Conservation (phyloP, 1,140 invertebrate genomes). For the Drosophila virilis region DNA sequence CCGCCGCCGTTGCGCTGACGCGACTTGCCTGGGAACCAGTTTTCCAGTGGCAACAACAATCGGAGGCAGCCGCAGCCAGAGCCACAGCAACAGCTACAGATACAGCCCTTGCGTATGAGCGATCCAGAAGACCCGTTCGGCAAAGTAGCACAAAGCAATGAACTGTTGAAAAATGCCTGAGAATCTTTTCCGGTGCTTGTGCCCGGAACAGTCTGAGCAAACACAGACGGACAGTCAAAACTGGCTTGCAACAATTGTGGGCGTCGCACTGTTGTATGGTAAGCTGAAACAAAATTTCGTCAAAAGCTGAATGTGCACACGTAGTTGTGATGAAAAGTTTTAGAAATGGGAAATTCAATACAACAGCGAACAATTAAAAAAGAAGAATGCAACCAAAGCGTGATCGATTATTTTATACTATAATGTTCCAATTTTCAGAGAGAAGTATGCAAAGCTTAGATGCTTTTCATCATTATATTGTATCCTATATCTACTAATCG, state of each 20-base stretch:
- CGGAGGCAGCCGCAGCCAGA: slow-evolving; percentile 16
- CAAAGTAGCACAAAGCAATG: slow-evolving; percentile 80
- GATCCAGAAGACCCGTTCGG: slow-evolving; percentile 63
- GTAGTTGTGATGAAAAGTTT: background rate
- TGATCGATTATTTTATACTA: background rate
- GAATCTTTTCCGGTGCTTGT: slow-evolving; percentile 73
- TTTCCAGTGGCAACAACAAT: slow-evolving; percentile 48
- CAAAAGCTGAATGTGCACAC: slow-evolving; percentile 5
- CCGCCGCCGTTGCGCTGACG: slow-evolving; percentile 46
- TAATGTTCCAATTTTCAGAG: background rate
- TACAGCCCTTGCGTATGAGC: slow-evolving; percentile 48
- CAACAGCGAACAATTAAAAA: background rate
- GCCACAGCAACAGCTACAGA: slow-evolving; percentile 2
- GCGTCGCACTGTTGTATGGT: slow-evolving; percentile 56
- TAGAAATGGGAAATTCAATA: slow-evolving; percentile 17
- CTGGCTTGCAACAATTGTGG: slow-evolving; percentile 46
- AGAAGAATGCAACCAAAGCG: background rate
- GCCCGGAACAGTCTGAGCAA: slow-evolving; percentile 60
- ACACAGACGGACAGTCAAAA: slow-evolving; percentile 50
- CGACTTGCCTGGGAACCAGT: slow-evolving; percentile 68
- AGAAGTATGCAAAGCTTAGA: background rate
- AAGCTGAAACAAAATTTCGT: slow-evolving; percentile 11
- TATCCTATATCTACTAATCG: no score
- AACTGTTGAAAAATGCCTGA: slow-evolving; percentile 78
- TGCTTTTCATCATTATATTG: no score